These are phyloP conservation scores for Pycnomerus fuliginosus DNA, from an alignment of 2,888 invertebrate genomes.

Conservation along the genomic window DNA sequence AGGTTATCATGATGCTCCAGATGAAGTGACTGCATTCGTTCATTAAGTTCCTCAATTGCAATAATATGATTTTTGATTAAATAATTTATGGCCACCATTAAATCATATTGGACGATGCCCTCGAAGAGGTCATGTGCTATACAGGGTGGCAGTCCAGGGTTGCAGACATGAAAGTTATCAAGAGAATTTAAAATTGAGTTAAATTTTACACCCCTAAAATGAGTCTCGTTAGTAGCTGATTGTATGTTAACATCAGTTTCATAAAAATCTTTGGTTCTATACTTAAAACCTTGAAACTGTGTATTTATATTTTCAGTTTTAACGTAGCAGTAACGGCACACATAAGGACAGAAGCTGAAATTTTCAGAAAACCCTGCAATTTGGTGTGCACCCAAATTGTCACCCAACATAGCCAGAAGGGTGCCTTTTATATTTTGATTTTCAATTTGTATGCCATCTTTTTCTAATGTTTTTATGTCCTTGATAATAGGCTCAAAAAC, in stretches of 20 bases:
- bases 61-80: slow-evolving; percentile 12
- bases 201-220: slow-evolving; percentile 18
- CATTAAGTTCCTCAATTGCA: not conserved
- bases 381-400: slow-evolving; percentile 29
- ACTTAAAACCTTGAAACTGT: no score
- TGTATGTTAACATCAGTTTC: not conserved
- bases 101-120: slow-evolving; percentile 25
- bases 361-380: slow-evolving; percentile 33
- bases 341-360: slow-evolving; percentile 17
- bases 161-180: slow-evolving; percentile 22
- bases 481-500: not conserved
- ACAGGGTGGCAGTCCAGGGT: not conserved
- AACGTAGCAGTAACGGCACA: not conserved
- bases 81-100: slow-evolving; percentile 24
- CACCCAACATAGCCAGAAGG: slow-evolving; percentile 30
- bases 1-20: not conserved
- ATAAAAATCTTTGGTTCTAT: no score
- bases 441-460: not conserved
- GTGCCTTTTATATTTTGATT: slow-evolving; percentile 25
- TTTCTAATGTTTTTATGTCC: not conserved
- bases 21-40: not conserved
- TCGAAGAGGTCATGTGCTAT: slow-evolving; percentile 17
- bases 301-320: slow-evolving; percentile 1
- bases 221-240: no score
- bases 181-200: slow-evolving; percentile 27